Percentiles rank a stretch among this genome's conserved stretches.
Conservation (phyloP, 2,797 vertebrate species). For the Alfaro cultratus region DNA sequence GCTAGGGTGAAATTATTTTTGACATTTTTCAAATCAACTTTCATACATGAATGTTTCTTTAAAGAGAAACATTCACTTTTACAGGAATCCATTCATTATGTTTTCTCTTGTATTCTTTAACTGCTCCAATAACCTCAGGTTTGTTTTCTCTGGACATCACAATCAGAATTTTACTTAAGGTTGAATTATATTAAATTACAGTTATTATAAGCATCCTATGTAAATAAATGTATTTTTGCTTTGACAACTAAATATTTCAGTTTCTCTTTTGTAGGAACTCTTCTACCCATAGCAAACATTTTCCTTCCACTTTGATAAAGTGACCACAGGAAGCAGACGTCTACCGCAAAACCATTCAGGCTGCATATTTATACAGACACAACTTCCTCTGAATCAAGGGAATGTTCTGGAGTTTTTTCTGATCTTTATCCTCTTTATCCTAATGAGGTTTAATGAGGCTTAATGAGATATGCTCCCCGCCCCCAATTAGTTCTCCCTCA, state of each 20-base stretch:
- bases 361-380: slow-evolving; percentile 28
- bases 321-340: background rate
- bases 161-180: background rate
- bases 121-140: background rate
- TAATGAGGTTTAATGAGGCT: slow-evolving; percentile 65
- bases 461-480: slow-evolving; percentile 71
- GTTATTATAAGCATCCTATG: background rate
- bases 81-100: background rate
- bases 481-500: slow-evolving; percentile 74
- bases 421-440: slow-evolving; percentile 68
- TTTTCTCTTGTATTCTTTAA: background rate
- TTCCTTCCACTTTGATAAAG: background rate
- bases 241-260: background rate
- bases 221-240: background rate
- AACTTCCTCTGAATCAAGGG: slow-evolving; percentile 24
- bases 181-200: background rate
- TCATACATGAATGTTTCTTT: background rate
- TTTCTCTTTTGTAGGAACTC: background rate
- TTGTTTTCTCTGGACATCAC: background rate
- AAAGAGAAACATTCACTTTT: background rate
- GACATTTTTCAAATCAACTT: background rate
- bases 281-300: background rate
- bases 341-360: slow-evolving; percentile 23
- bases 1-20: background rate
- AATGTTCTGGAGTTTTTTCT: slow-evolving; percentile 50